Evolutionary conservation across 2,113 vertebrate genomes (phyloP).

Genomic region (Trochalopteron elliotii): DNA sequence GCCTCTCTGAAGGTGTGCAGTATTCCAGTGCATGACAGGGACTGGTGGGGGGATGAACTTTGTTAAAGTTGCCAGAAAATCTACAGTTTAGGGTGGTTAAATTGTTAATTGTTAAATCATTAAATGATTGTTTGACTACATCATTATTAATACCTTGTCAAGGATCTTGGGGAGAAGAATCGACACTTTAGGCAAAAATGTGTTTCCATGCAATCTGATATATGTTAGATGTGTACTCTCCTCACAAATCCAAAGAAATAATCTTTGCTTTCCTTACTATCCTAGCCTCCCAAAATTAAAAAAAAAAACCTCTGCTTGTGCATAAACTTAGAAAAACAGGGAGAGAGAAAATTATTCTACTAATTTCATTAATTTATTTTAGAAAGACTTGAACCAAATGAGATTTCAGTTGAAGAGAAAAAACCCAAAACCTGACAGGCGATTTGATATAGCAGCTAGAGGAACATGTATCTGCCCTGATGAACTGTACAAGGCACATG

Average conservation of each 20-base stretch:
- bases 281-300: accelerated
- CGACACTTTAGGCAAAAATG: not conserved
- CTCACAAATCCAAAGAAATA: not conserved
- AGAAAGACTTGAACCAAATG: not conserved
- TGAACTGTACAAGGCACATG: not conserved
- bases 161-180: not conserved
- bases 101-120: not conserved
- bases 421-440: accelerated
- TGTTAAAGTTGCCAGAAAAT: not conserved
- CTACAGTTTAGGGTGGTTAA: not conserved
- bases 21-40: not conserved
- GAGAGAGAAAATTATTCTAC: not conserved
- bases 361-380: not conserved
- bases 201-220: not conserved
- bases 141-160: not conserved
- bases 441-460: not conserved
- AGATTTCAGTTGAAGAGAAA: not conserved
- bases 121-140: not conserved
- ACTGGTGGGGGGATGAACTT: not conserved
- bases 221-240: not conserved
- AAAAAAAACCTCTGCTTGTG: not conserved
- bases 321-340: not conserved
- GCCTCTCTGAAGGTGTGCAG: not conserved
- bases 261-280: not conserved
- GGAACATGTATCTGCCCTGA: accelerated